Conservation (phyloP, 2,797 vertebrate species). For the Calcarius lapponicus region DNA sequence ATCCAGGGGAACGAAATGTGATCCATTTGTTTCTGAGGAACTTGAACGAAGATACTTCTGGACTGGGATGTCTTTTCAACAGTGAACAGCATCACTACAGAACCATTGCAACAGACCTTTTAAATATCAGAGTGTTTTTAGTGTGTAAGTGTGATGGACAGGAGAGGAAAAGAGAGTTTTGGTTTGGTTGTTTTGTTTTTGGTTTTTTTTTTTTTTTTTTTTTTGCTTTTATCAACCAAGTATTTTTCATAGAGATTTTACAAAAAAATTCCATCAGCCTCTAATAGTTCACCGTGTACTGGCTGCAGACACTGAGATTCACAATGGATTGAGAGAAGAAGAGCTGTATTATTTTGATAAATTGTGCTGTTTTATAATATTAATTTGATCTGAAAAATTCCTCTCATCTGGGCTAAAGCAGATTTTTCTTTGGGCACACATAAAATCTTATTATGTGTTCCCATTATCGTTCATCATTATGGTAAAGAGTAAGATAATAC, state of each 20-base stretch:
- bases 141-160: neutral
- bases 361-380: constrained; percentile 26
- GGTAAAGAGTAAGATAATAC: constrained; percentile 51
- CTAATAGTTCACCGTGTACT: neutral
- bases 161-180: neutral
- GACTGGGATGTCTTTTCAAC: neutral
- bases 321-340: constrained; percentile 4
- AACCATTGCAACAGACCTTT: neutral
- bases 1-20: neutral
- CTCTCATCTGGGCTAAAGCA: constrained; percentile 12
- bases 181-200: neutral
- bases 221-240: neutral
- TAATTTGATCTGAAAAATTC: constrained; percentile 47
- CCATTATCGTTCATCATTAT: constrained; percentile 54
- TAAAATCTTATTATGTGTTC: constrained; percentile 53
- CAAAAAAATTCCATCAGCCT: neutral
- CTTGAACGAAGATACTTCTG: neutral
- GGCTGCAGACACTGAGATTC: neutral
- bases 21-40: neutral
- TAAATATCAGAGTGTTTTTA: neutral
- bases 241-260: neutral
- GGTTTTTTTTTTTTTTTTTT: neutral
- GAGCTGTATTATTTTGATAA: constrained; percentile 40
- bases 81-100: neutral
- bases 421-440: constrained; percentile 50